Conservation (phyloP, 1,140 invertebrate species). For the Whitmania pigra region DNA sequence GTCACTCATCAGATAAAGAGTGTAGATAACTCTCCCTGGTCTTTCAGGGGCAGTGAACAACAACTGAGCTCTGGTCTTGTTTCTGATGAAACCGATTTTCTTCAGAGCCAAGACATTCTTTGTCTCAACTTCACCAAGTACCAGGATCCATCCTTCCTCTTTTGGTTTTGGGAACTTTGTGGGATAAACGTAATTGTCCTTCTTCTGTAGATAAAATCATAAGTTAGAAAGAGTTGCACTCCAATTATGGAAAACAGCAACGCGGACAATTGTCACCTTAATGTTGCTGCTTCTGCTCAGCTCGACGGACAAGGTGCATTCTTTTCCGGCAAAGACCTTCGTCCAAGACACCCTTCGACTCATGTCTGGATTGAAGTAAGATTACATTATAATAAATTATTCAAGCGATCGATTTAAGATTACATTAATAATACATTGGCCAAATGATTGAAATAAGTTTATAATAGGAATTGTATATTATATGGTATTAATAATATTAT, state of each 20-base stretch:
- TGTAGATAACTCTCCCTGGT: slow-evolving; percentile 57
- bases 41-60: slow-evolving; percentile 54
- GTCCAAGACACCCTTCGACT: slow-evolving; percentile 10
- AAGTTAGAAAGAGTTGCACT: background rate
- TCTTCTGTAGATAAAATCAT: slow-evolving; percentile 27
- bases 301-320: slow-evolving; percentile 55
- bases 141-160: slow-evolving; percentile 86
- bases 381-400: too few relatives aligned
- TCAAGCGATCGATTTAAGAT: too few relatives aligned
- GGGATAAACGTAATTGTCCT: slow-evolving; percentile 52
- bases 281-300: slow-evolving; percentile 37
- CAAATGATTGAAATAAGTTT: too few relatives aligned
- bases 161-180: slow-evolving; percentile 80
- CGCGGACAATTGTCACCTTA: slow-evolving; percentile 30
- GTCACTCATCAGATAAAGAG: slow-evolving; percentile 80
- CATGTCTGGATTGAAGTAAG: background rate
- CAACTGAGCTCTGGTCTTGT: slow-evolving; percentile 44
- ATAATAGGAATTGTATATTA: too few relatives aligned
- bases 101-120: slow-evolving; percentile 75
- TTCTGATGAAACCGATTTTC: slow-evolving; percentile 45
- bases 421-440: too few relatives aligned
- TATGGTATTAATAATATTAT: too few relatives aligned
- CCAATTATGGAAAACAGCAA: slow-evolving; percentile 9
- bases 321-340: slow-evolving; percentile 53
- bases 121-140: slow-evolving; percentile 59